A percentile compares a stretch with the other conserved stretches of the same genome.
phyloP scores from a whole-genome alignment of 2,888 invertebrate species.

The Eulithis testata region DNA sequence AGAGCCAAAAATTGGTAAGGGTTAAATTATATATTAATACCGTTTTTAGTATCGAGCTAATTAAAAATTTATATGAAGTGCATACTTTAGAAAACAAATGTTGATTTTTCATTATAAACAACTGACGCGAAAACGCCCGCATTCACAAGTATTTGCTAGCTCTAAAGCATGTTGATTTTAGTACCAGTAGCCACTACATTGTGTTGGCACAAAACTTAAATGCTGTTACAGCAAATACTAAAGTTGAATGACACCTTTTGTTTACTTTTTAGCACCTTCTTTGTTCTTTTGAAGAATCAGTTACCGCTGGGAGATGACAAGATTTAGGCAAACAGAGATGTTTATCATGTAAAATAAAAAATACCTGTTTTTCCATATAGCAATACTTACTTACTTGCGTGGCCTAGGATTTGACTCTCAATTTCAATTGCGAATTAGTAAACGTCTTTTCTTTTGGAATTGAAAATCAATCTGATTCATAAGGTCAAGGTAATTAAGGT shows the following conservation, averaged over 20 bases:
- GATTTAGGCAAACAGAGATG: no score
- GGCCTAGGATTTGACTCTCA: no score
- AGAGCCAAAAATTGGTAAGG: no score
- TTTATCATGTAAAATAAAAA: no score
- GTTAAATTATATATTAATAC: no score
- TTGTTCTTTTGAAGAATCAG: no score
- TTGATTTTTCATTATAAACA: not conserved
- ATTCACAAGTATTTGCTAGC: constrained; percentile 26
- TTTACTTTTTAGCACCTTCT: not conserved
- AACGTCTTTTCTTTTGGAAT: not conserved
- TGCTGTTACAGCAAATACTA: constrained; percentile 15
- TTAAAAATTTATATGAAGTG: no score
- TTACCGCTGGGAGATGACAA: no score
- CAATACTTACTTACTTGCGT: no score
- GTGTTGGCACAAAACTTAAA: constrained; percentile 5
- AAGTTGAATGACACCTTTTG: constrained; percentile 9
- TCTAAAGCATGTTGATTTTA: constrained; percentile 51
- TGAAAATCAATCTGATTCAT: constrained; percentile 15
- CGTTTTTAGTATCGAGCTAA: no score
- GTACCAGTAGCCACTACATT: constrained; percentile 31
- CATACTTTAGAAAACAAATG: no score
- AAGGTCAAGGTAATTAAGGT: constrained; percentile 54
- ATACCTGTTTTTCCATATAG: no score
- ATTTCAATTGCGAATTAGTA: not conserved
- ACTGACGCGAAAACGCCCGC: constrained; percentile 42